Evolutionary conservation across 2,888 invertebrate species (phyloP).

Genomic region (Azorinus chamasolen): DNA sequence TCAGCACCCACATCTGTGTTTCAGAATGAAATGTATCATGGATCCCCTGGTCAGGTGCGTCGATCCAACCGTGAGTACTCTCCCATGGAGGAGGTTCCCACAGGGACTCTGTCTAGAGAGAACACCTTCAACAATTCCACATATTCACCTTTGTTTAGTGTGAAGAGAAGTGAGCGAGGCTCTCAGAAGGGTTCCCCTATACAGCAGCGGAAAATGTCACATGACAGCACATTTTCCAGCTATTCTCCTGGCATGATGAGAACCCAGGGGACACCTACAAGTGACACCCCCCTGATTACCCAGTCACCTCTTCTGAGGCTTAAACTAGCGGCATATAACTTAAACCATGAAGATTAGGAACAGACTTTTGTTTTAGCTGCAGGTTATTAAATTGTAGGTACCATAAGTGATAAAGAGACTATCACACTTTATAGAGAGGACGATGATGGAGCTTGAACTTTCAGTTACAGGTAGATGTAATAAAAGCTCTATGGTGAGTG

Average conservation of each 20-base stretch:
- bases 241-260: conserved; percentile 55
- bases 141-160: conserved; percentile 50
- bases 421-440: too few species aligned
- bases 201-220: conserved; percentile 59
- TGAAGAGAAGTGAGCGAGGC: conserved; percentile 22
- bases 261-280: conserved; percentile 55
- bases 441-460: too few species aligned
- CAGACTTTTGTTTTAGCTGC: too few species aligned
- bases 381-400: too few species aligned
- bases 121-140: conserved; percentile 57
- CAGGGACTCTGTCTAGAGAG: conserved; percentile 48
- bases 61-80: conserved; percentile 45
- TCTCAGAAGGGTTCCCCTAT: conserved; percentile 40
- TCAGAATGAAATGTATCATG: conserved; percentile 42
- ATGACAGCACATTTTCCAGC: conserved; percentile 62
- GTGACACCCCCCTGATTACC: conserved; percentile 58
- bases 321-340: conserved; percentile 63
- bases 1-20: conserved; percentile 16
- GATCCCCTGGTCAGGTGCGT: conserved; percentile 31
- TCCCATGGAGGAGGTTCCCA: conserved; percentile 48
- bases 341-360: conserved; percentile 57
- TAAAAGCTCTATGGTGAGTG: too few species aligned
- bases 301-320: conserved; percentile 60
- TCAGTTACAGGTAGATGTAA: too few species aligned
- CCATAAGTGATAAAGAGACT: too few species aligned